A percentile compares a stretch with the other conserved stretches of the same genome.
These are phyloP conservation scores for Cosmopolites sordidus DNA, from an alignment of 2,888 invertebrate genomes.

Conservation along the genomic window DNA sequence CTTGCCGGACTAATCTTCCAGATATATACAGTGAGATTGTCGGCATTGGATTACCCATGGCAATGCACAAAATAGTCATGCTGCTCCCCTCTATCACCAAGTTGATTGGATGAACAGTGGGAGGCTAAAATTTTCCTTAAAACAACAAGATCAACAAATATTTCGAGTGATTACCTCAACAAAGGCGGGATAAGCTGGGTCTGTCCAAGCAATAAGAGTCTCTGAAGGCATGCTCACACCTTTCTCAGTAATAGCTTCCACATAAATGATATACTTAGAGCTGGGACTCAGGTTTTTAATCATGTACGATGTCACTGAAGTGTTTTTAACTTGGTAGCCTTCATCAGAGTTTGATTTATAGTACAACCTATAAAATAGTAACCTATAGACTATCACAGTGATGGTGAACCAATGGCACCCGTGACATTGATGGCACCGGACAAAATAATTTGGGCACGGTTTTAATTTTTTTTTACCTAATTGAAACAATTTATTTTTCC, in stretches of 20 bases:
- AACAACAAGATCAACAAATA: too few species aligned
- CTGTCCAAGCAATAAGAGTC: conserved; percentile 80
- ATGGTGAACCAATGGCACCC: too few species aligned
- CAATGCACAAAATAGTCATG: conserved; percentile 81
- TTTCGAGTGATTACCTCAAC: conserved; percentile 61
- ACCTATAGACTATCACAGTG: too few species aligned
- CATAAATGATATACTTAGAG: conserved; percentile 77
- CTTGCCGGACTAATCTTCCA: conserved; percentile 74
- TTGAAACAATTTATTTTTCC: too few species aligned
- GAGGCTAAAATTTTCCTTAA: conserved; percentile 55
- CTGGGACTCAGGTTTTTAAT: conserved; percentile 71
- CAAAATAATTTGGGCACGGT: too few species aligned
- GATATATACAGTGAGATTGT: conserved; percentile 79
- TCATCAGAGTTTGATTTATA: conserved; percentile 64
- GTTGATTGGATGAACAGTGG: conserved; percentile 78
- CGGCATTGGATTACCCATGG: conserved; percentile 81
- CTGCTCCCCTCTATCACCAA: conserved; percentile 79
- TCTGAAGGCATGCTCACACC: conserved; percentile 76
- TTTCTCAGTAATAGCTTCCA: conserved; percentile 63
- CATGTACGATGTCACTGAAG: conserved; percentile 66
- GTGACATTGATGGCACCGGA: too few species aligned
- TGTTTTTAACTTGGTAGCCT: conserved; percentile 59
- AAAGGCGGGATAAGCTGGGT: conserved; percentile 81
- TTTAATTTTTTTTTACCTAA: too few species aligned
- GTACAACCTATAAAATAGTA: conserved; percentile 58